phyloP scores from a whole-genome alignment of 37 sponge, comb jelly and placozoan species.

The Ephydatia muelleri region DNA sequence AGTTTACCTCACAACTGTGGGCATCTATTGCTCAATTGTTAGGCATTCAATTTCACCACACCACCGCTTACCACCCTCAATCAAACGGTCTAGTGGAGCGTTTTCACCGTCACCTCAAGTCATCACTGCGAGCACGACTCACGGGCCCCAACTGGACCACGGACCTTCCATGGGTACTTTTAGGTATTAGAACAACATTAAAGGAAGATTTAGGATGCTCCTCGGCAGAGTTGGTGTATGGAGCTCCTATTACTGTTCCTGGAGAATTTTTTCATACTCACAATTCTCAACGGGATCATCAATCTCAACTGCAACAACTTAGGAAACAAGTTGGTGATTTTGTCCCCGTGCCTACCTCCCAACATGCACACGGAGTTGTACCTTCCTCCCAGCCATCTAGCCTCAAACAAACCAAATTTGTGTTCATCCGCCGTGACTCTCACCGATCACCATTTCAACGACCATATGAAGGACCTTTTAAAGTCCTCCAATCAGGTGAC shows the following conservation, averaged over 20 bases:
- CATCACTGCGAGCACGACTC: slow-evolving; percentile 18
- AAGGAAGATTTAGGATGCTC: too few species aligned
- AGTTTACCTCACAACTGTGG: slow-evolving; percentile 49
- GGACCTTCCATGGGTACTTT: slow-evolving; percentile 34
- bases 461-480: slow-evolving; percentile 28
- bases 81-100: slow-evolving; percentile 28
- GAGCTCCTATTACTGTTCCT: too few species aligned
- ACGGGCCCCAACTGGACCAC: slow-evolving; percentile 21
- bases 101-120: slow-evolving; percentile 34
- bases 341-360: slow-evolving; percentile 3
- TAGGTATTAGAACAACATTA: too few species aligned
- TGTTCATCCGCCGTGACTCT: slow-evolving; percentile 26
- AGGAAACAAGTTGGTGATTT: background rate
- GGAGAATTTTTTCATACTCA: too few species aligned
- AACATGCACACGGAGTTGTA: slow-evolving; percentile 3
- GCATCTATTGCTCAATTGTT: too few species aligned
- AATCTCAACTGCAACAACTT: slow-evolving; percentile 4
- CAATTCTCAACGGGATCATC: too few species aligned
- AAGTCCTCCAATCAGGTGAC: background rate
- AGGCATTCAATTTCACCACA: slow-evolving; percentile 21
- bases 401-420: slow-evolving; percentile 13
- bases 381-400: background rate
- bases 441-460: slow-evolving; percentile 21
- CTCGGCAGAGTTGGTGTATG: too few species aligned
- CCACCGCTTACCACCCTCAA: slow-evolving; percentile 47